Evolutionary conservation across 2,113 vertebrate species (phyloP).

Genomic region (Hypocryptadius cinnamomeus): DNA sequence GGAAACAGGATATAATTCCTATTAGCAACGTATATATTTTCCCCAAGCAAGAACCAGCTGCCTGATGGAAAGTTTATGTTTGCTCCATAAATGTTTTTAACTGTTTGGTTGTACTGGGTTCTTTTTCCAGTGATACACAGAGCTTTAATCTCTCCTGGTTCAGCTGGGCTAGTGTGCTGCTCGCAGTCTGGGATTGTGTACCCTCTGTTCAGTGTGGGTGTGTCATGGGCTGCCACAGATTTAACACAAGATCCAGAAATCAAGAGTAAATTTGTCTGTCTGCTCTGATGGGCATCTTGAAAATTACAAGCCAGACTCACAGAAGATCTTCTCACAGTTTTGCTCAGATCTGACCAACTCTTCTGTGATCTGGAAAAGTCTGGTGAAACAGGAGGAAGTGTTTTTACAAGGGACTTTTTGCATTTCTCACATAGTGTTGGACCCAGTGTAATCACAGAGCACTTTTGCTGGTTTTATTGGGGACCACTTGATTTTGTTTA

Average conservation of each 20-base stretch:
- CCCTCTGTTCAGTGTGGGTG: background rate
- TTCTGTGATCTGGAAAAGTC: background rate
- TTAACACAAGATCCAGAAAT: background rate
- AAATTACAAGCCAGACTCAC: background rate
- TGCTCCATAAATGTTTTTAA: slow-evolving; percentile 8
- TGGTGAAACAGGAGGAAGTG: background rate
- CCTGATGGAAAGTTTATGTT: slow-evolving; percentile 28
- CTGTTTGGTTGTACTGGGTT: background rate
- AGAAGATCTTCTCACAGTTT: background rate
- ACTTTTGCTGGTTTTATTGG: background rate
- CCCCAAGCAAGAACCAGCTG: slow-evolving; percentile 25
- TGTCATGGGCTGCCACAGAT: background rate
- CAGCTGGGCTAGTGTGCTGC: background rate
- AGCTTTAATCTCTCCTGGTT: background rate
- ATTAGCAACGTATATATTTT: slow-evolving; percentile 35
- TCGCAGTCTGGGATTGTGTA: background rate
- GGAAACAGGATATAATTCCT: slow-evolving; percentile 48
- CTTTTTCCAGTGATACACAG: background rate
- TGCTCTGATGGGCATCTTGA: background rate
- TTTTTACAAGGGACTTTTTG: background rate
- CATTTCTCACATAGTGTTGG: background rate
- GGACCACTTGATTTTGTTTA: background rate
- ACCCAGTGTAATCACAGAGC: background rate
- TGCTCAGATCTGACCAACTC: background rate
- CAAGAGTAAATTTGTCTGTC: background rate